Base-by-base conservation (phyloP, 2,888 invertebrate species). In the Craniophora ligustri region DNA sequence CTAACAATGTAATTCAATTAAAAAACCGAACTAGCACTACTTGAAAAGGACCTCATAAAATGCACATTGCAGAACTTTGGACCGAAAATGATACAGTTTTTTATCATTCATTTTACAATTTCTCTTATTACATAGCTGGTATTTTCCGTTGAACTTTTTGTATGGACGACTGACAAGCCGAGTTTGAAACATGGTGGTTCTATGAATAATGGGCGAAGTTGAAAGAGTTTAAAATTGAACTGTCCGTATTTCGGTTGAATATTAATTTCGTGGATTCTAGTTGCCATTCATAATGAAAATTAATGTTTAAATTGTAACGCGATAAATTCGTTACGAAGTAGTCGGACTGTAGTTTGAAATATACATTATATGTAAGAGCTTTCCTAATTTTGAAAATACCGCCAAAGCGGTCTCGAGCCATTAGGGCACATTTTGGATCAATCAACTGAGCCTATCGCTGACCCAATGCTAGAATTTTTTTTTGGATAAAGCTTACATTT, bases 191-290 rank as follows among this genome's bases (percentile, higher is more conserved):
- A 81, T 81, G 77, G 74, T 79, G 72, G 78, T 71, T 72, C 73
- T 67, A 74, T 87, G 87, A 91, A 82, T 89, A 87, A 91, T 88
- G 84, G 82, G 53, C 19, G 72, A 88, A 91, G 90, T 89, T 90
- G 80, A 85, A 81, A 86, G 85, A 86, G 88, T 87, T 87, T 86
- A 83, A 86, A 88, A 86, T 86, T 86, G 82, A 82, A 81, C 82
- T 84, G 85, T 83, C 86, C 72, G 81, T 82, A 80, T 85, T 85
- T 81, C 71, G 75, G 76, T 59, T 72, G 81, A 84, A 85, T 86
- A 88, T 88, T 88, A 86, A 90, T 88, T 86, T 84, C 71, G 76
- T 78, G 70, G 79, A 78, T 80, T 81, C 56, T 75, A 80, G 75
- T 80, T 79, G 73, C 73, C 62, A 76, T 79, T 79, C 58, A 67